phyloP scores from a whole-genome alignment of 2,113 vertebrate species.

The Rhea pennata region DNA sequence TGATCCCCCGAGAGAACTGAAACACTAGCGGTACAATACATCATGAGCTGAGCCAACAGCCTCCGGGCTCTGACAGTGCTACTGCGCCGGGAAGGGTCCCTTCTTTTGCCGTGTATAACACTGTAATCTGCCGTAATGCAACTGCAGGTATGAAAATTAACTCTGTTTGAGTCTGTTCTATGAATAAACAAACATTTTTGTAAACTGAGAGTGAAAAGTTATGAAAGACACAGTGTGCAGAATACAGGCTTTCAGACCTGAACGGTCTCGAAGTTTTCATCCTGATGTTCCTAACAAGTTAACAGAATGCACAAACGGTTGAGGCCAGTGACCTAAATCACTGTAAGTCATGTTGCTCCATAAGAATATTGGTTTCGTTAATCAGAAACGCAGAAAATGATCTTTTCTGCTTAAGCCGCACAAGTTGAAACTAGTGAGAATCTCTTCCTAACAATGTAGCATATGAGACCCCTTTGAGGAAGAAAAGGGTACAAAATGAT shows the following conservation, averaged over 20 bases:
- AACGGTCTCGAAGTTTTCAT: neutral
- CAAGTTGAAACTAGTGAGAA: neutral
- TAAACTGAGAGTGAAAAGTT: neutral
- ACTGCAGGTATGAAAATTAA: conserved; percentile 55
- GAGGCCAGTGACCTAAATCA: conserved; percentile 2
- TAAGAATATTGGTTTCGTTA: neutral
- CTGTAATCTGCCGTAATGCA: conserved; percentile 68
- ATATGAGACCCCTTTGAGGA: neutral
- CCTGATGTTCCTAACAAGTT: neutral
- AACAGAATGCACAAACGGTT: neutral
- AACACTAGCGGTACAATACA: conserved; percentile 75
- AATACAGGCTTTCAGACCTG: neutral
- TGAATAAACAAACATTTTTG: conserved; percentile 60
- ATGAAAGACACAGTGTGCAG: neutral
- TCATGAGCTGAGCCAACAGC: conserved; percentile 77
- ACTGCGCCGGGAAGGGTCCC: conserved; percentile 51
- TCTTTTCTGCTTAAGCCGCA: neutral
- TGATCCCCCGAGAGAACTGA: conserved; percentile 73
- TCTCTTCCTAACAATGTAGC: neutral
- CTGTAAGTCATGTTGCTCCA: neutral
- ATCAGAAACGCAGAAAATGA: neutral
- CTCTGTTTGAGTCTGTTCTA: conserved; percentile 56
- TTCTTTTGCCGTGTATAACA: conserved; percentile 58
- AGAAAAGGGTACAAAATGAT: neutral
- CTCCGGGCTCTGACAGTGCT: conserved; percentile 58